phyloP scores from a whole-genome alignment of 2,797 vertebrate species.

The Trachops cirrhosus region DNA sequence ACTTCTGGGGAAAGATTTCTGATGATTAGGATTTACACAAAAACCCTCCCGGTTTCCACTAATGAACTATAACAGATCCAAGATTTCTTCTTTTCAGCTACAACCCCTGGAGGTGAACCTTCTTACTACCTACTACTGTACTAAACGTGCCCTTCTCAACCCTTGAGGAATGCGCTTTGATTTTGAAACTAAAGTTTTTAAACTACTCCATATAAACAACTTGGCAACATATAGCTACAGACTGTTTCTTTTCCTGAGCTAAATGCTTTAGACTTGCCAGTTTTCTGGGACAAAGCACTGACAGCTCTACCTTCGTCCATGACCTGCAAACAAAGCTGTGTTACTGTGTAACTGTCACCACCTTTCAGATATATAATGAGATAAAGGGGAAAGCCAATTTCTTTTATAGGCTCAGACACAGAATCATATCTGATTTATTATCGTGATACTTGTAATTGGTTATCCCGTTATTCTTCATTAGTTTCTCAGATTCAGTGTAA shows the following conservation, averaged over 20 bases:
- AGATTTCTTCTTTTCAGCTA: neutral
- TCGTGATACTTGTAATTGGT: neutral
- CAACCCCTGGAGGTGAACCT: neutral
- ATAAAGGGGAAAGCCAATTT: neutral
- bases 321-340: neutral
- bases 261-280: neutral
- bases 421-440: constrained; percentile 10
- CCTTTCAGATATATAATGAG: neutral
- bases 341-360: neutral
- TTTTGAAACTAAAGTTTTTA: neutral
- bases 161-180: neutral
- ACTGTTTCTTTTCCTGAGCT: neutral
- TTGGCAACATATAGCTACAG: neutral
- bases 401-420: neutral
- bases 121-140: neutral
- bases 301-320: neutral
- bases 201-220: neutral
- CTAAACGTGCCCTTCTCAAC: neutral
- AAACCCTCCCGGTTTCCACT: neutral
- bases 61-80: neutral
- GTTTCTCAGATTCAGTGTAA: neutral
- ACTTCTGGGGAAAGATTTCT: neutral
- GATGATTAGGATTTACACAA: neutral
- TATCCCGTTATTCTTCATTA: neutral
- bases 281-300: neutral